Conservation (phyloP, 1,140 invertebrate genomes). For the Penaeus vannamei region DNA sequence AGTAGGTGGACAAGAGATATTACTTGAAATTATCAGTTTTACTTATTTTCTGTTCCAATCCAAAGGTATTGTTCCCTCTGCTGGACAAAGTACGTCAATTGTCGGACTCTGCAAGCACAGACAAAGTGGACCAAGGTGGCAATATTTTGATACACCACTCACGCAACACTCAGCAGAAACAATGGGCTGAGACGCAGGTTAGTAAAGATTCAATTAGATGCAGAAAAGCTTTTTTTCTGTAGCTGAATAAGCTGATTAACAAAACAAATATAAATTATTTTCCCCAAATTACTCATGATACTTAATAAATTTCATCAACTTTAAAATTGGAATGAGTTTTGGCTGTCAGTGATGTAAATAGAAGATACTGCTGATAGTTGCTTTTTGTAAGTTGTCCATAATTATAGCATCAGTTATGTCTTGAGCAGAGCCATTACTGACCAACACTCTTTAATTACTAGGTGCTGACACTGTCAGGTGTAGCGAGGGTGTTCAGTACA, state of each 20-base stretch:
- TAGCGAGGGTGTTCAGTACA: slow-evolving; percentile 88
- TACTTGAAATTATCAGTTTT: slow-evolving; percentile 5
- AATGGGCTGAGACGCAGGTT: slow-evolving; percentile 98
- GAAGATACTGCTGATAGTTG: too few relatives aligned
- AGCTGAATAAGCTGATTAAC: too few relatives aligned
- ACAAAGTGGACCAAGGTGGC: slow-evolving; percentile 92
- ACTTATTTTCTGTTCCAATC: slow-evolving; percentile 31
- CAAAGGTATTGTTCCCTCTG: slow-evolving; percentile 92
- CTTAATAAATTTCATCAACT: too few relatives aligned
- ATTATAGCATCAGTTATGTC: background rate
- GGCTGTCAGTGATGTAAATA: too few relatives aligned
- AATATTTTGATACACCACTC: slow-evolving; percentile 99
- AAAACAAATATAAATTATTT: too few relatives aligned
- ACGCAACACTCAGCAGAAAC: slow-evolving; percentile 98
- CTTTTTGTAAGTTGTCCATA: background rate
- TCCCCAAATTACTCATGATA: too few relatives aligned
- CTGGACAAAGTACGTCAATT: slow-evolving; percentile 92
- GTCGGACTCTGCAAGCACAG: slow-evolving; percentile 90
- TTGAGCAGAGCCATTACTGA: background rate
- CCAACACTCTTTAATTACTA: slow-evolving; percentile 68
- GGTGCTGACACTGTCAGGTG: slow-evolving; percentile 82
- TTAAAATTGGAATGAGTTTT: too few relatives aligned
- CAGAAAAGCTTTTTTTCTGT: background rate
- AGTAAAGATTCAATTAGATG: background rate
- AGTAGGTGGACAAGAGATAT: slow-evolving; percentile 8